Conservation (phyloP, 2,113 vertebrate genomes). For the Myrmophylax atrothorax region DNA sequence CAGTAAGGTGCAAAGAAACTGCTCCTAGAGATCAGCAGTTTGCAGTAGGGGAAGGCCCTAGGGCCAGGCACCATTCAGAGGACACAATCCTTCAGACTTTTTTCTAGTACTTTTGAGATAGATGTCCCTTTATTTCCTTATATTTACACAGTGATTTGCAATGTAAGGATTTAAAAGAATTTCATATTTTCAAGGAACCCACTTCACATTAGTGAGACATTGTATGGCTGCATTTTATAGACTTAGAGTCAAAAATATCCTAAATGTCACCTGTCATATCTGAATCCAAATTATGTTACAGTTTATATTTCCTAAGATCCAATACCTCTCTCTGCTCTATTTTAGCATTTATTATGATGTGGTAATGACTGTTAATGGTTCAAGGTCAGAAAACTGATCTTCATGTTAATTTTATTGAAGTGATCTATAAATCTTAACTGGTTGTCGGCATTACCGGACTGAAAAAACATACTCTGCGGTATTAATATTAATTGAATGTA, state of each 20-base stretch:
- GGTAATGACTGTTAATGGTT: neutral
- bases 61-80: neutral
- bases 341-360: neutral
- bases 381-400: neutral
- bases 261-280: neutral
- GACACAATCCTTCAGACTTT: neutral
- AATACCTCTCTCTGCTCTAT: neutral
- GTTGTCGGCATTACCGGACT: neutral
- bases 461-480: neutral
- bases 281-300: neutral
- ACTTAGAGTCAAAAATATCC: neutral
- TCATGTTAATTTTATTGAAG: neutral
- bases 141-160: neutral
- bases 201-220: neutral
- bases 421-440: neutral
- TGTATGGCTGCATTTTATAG: neutral
- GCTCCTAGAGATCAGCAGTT: neutral
- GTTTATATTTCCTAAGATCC: neutral
- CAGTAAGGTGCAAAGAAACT: neutral
- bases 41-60: neutral
- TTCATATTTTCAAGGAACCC: neutral
- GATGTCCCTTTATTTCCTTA: neutral
- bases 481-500: neutral
- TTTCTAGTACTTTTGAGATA: slow-evolving; percentile 19
- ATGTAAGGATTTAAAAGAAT: neutral